phyloP scores from a whole-genome alignment of 92 coral and sea anemone genomes.

The Porites cylindrica region DNA sequence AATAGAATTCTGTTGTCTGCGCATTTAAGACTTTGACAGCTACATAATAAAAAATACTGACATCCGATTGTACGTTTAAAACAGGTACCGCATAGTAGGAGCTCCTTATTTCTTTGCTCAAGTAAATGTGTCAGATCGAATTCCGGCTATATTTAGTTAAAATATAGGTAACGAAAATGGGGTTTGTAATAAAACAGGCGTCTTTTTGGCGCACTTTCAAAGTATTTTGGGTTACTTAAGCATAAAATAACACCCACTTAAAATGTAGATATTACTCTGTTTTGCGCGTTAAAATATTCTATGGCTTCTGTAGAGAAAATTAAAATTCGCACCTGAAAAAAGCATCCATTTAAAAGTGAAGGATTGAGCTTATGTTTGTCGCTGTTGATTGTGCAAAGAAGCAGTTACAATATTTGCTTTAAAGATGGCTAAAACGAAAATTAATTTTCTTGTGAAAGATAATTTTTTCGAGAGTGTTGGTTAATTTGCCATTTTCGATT shows the following conservation, averaged over 20 bases:
- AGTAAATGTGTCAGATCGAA: not conserved
- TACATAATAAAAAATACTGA: slow-evolving; percentile 16
- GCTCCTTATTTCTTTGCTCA: not conserved
- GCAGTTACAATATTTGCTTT: slow-evolving; percentile 1
- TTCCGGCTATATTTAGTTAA: not conserved
- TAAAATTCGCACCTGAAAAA: slow-evolving; percentile 4
- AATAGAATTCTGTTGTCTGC: slow-evolving; percentile 3
- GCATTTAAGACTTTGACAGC: slow-evolving; percentile 35
- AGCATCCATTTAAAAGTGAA: slow-evolving; percentile 14
- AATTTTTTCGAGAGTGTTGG: not conserved
- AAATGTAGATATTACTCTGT: not conserved
- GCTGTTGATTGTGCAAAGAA: not conserved
- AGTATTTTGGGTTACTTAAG: not conserved
- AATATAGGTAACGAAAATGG: not conserved
- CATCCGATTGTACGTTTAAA: slow-evolving; percentile 13
- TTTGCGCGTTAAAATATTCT: not conserved
- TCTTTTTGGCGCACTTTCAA: not conserved
- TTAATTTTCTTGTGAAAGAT: not conserved
- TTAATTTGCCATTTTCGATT: not conserved
- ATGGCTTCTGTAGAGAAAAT: not conserved
- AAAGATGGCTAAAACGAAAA: not conserved
- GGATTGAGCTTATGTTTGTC: not conserved
- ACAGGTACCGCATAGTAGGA: slow-evolving; percentile 9
- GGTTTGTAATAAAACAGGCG: not conserved
- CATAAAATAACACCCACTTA: too few relatives aligned